A percentile compares a stretch with the other conserved stretches of the same genome.
Evolutionary conservation across 2,797 vertebrate species (phyloP).

Genomic region (Argentina silus): DNA sequence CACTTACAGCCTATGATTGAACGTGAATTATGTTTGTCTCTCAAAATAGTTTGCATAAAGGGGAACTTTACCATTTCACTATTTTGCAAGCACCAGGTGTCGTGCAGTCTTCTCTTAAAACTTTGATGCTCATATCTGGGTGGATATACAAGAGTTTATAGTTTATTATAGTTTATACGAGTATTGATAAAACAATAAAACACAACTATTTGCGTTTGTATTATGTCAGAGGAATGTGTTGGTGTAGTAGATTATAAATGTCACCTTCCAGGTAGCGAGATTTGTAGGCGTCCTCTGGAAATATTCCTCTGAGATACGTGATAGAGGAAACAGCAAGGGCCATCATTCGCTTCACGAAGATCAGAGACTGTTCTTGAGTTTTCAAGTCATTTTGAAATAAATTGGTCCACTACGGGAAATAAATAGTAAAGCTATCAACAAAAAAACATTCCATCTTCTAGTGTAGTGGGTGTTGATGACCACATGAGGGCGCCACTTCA

Average conservation of each 20-base stretch:
- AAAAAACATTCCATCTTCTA: background rate
- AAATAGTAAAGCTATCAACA: background rate
- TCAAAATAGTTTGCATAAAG: background rate
- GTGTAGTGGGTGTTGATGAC: background rate
- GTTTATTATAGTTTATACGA: background rate
- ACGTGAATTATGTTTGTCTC: background rate
- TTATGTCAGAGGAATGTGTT: background rate
- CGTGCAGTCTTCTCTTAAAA: constrained; percentile 72
- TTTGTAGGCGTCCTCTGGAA: constrained; percentile 76
- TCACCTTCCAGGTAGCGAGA: constrained; percentile 78
- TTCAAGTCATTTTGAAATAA: constrained; percentile 70
- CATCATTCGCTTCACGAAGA: constrained; percentile 78
- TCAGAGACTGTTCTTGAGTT: constrained; percentile 66
- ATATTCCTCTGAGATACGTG: constrained; percentile 80
- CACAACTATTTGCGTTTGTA: background rate
- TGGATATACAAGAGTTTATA: constrained; percentile 5
- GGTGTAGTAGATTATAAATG: too few relatives aligned
- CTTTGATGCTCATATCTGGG: constrained; percentile 75
- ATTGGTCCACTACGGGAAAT: constrained; percentile 62
- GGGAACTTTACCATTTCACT: constrained; percentile 65
- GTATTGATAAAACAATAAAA: constrained; percentile 9
- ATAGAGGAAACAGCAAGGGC: constrained; percentile 73
- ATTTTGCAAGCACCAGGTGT: constrained; percentile 65
- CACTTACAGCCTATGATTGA: background rate
- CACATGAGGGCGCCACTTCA: constrained; percentile 37